Evolutionary conservation across 2,888 invertebrate genomes (phyloP).

Genomic region (Drosophila setosimentum): DNA sequence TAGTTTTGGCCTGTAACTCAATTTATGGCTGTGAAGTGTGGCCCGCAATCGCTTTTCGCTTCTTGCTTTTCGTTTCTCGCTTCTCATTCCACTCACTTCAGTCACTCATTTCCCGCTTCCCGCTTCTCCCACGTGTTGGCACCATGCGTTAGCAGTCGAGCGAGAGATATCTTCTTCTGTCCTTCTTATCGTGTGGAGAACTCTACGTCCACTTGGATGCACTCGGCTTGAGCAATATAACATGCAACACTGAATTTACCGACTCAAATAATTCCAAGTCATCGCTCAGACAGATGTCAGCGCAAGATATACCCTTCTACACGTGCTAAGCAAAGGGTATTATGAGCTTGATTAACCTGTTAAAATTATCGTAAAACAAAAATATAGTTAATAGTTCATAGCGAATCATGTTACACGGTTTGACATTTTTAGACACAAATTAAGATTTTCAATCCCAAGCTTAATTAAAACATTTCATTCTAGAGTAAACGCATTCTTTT

Average conservation of each 20-base stretch:
- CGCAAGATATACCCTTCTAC: neutral
- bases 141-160: constrained; percentile 21
- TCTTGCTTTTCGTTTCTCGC: neutral
- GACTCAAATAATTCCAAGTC: neutral
- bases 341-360: neutral
- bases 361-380: neutral
- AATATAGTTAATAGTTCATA: neutral
- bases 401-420: neutral
- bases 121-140: constrained; percentile 24
- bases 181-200: constrained; percentile 2
- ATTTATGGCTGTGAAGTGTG: constrained; percentile 56
- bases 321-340: neutral
- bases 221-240: neutral
- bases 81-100: neutral
- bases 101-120: neutral
- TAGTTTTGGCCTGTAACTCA: constrained; percentile 59
- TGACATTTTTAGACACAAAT: too few relatives aligned
- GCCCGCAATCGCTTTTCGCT: constrained; percentile 10
- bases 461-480: too few relatives aligned
- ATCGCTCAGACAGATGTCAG: neutral
- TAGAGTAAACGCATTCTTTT: too few relatives aligned
- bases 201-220: constrained; percentile 4
- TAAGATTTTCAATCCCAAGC: too few relatives aligned
- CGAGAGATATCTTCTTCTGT: constrained; percentile 10
- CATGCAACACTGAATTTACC: constrained; percentile 5